phyloP scores from a whole-genome alignment of 2,888 invertebrate genomes.

The Brachynemurus nebulosus region DNA sequence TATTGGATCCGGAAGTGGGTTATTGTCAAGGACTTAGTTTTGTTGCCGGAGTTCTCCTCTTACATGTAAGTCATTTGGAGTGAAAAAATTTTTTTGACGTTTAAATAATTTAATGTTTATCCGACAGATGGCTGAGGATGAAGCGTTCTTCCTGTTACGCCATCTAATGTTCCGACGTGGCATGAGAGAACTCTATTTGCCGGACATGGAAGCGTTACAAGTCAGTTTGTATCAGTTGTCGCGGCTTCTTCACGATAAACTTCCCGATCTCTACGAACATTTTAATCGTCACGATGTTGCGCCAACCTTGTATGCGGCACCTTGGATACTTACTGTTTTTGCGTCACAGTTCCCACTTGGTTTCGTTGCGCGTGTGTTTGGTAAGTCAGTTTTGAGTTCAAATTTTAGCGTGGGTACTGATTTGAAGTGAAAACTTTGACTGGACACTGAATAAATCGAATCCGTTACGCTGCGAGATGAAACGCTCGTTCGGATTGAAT shows the following conservation, averaged over 20 bases:
- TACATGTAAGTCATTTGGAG: slow-evolving; percentile 92
- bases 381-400: slow-evolving; percentile 39
- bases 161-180: slow-evolving; percentile 87
- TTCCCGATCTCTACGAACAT: slow-evolving; percentile 76
- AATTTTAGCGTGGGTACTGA: too few species aligned
- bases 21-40: slow-evolving; percentile 96
- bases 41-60: slow-evolving; percentile 80
- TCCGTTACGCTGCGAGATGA: too few species aligned
- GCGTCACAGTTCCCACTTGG: slow-evolving; percentile 94
- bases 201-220: slow-evolving; percentile 90
- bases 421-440: too few species aligned
- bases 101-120: slow-evolving; percentile 8
- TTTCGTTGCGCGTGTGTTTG: slow-evolving; percentile 88
- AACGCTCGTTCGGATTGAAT: too few species aligned
- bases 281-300: slow-evolving; percentile 80
- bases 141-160: slow-evolving; percentile 74
- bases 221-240: slow-evolving; percentile 83
- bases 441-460: too few species aligned
- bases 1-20: slow-evolving; percentile 86
- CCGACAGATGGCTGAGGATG: slow-evolving; percentile 82
- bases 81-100: background rate
- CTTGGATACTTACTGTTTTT: slow-evolving; percentile 92
- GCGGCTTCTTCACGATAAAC: slow-evolving; percentile 74
- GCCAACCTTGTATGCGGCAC: slow-evolving; percentile 90
- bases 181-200: slow-evolving; percentile 77